A percentile compares a stretch with the other conserved stretches of the same genome.
Evolutionary conservation across 2,797 vertebrate species (phyloP).

Genomic region (Alosa sapidissima): DNA sequence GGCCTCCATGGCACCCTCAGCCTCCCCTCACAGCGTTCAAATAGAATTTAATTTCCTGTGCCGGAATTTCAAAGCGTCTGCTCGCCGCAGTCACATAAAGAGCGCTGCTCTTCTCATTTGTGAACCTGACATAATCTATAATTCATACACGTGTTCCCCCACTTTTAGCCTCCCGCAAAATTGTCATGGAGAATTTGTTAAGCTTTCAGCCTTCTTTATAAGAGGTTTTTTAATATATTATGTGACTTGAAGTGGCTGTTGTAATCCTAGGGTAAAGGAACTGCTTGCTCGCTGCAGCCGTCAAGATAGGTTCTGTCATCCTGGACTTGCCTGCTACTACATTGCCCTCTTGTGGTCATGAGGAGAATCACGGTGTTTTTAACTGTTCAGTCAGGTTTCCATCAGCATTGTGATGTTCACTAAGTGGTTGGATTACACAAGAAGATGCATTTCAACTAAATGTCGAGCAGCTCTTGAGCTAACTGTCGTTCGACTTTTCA

Average conservation of each 20-base stretch:
- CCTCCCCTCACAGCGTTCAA: slow-evolving; percentile 54
- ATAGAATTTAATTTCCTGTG: slow-evolving; percentile 72
- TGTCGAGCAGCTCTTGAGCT: not conserved
- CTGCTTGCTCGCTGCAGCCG: not conserved
- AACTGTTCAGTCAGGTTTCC: not conserved
- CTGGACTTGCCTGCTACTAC: slow-evolving; percentile 23
- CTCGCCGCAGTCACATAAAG: slow-evolving; percentile 58
- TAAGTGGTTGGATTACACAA: not conserved
- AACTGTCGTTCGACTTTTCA: not conserved
- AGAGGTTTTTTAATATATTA: slow-evolving; percentile 11
- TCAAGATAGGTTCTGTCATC: slow-evolving; percentile 3
- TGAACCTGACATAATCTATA: slow-evolving; percentile 70
- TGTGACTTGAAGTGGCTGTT: slow-evolving; percentile 21
- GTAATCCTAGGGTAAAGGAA: slow-evolving; percentile 6
- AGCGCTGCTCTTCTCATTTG: slow-evolving; percentile 58
- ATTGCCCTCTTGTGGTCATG: slow-evolving; percentile 56
- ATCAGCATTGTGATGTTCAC: not conserved
- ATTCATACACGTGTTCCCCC: slow-evolving; percentile 64
- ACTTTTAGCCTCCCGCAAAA: slow-evolving; percentile 51
- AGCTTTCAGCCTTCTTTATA: slow-evolving; percentile 8
- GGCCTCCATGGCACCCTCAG: slow-evolving; percentile 53
- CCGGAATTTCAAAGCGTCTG: slow-evolving; percentile 64
- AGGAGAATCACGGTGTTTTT: not conserved
- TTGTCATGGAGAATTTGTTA: slow-evolving; percentile 64
- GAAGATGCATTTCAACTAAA: not conserved